Percentiles rank a stretch among this genome's conserved stretches.
phyloP scores from a whole-genome alignment of 1,140 invertebrate genomes.

The Drosophila burlai region DNA sequence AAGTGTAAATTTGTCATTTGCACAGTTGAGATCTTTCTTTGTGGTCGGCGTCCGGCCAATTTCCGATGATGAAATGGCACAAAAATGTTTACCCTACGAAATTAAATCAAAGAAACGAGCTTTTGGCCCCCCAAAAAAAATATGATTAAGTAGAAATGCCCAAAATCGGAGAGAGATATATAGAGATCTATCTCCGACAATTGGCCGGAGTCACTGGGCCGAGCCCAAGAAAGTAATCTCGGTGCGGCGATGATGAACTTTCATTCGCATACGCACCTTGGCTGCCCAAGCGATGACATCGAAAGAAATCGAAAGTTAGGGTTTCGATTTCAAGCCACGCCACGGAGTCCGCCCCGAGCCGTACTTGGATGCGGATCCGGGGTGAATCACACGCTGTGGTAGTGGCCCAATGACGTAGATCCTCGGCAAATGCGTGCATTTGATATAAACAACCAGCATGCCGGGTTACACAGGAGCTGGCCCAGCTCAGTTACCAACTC shows the following conservation, averaged over 20 bases:
- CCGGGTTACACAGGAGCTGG: constrained; percentile 18
- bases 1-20: constrained; percentile 57
- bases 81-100: constrained; percentile 50
- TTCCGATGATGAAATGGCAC: constrained; percentile 74
- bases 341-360: background rate
- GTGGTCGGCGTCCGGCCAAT: constrained; percentile 41
- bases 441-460: constrained; percentile 31
- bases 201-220: constrained; percentile 34
- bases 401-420: constrained; percentile 34
- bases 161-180: constrained; percentile 34
- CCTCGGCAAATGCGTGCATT: constrained; percentile 49
- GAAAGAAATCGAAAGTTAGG: constrained; percentile 79
- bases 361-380: constrained; percentile 61
- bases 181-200: constrained; percentile 45
- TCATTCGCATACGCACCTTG: constrained; percentile 62
- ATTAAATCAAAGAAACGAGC: constrained; percentile 42
- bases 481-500: constrained; percentile 16
- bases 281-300: constrained; percentile 72
- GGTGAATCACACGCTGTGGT: constrained; percentile 60
- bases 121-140: constrained; percentile 17
- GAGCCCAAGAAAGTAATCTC: constrained; percentile 47
- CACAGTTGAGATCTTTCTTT: constrained; percentile 32
- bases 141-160: constrained; percentile 45
- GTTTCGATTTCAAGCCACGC: constrained; percentile 71
- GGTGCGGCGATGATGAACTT: constrained; percentile 48